Evolutionary conservation across 2,888 invertebrate species (phyloP).

Genomic region (Eulithis testata): DNA sequence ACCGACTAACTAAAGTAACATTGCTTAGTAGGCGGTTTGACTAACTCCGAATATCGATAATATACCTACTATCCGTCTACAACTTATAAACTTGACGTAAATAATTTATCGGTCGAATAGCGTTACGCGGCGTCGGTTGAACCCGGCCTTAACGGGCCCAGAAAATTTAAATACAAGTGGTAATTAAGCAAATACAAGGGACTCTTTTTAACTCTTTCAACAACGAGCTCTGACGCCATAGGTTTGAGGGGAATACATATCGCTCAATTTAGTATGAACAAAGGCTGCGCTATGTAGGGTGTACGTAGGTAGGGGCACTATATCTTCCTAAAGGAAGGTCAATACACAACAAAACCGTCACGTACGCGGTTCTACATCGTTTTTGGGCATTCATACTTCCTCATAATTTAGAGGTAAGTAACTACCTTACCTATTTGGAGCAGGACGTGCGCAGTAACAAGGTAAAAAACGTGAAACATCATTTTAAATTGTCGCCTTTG

Average conservation of each 20-base stretch:
- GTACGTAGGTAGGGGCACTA: constrained; percentile 18
- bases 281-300: constrained; percentile 29
- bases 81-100: no score
- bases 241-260: constrained; percentile 42
- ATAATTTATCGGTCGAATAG: no score
- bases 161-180: constrained; percentile 39
- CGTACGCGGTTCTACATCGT: constrained; percentile 26
- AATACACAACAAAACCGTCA: constrained; percentile 30
- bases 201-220: constrained; percentile 44
- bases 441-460: constrained; percentile 2
- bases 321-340: constrained; percentile 42
- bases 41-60: no score
- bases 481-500: not conserved
- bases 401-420: not conserved
- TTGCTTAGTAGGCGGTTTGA: not conserved
- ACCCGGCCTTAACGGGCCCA: not conserved
- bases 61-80: no score
- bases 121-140: no score
- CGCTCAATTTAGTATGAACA: constrained; percentile 28
- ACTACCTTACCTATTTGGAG: not conserved
- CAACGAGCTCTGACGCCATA: constrained; percentile 32
- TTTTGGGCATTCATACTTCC: constrained; percentile 27
- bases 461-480: not conserved
- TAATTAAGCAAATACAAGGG: constrained; percentile 45
- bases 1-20: not conserved